These are phyloP conservation scores for Pica pica DNA, from an alignment of 2,113 vertebrate genomes.

Conservation along the genomic window DNA sequence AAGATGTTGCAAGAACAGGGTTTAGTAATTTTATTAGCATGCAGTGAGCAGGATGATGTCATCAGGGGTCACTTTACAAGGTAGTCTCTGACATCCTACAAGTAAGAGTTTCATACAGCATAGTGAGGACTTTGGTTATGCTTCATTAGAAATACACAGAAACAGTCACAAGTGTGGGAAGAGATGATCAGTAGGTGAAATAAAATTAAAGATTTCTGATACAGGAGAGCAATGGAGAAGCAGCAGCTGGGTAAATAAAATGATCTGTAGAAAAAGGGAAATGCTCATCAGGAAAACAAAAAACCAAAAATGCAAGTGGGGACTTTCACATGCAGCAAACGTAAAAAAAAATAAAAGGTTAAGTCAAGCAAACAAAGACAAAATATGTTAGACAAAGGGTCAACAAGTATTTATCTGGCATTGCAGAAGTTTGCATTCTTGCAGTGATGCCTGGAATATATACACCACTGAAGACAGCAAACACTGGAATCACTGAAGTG, in stretches of 20 bases:
- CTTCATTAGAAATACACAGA: not conserved
- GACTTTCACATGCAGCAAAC: constrained; percentile 74
- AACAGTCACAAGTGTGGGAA: constrained; percentile 7
- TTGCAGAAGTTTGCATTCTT: constrained; percentile 59
- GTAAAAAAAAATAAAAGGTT: constrained; percentile 3
- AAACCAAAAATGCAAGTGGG: constrained; percentile 50
- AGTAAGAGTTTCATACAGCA: constrained; percentile 2
- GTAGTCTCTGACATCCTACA: not conserved
- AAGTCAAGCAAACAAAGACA: constrained; percentile 63
- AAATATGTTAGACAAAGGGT: constrained; percentile 71
- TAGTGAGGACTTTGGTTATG: constrained; percentile 13
- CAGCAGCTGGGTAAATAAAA: constrained; percentile 7
- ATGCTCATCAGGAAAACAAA: constrained; percentile 34
- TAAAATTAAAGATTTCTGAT: constrained; percentile 1
- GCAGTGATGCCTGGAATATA: constrained; percentile 46
- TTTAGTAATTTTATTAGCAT: constrained; percentile 47
- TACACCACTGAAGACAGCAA: constrained; percentile 63
- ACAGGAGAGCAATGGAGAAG: not conserved
- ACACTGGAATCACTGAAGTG: constrained; percentile 34
- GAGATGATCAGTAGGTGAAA: constrained; percentile 42
- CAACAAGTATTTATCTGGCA: constrained; percentile 53
- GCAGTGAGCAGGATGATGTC: constrained; percentile 28
- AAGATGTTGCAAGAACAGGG: constrained; percentile 65
- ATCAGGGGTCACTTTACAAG: not conserved
- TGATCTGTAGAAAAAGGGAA: not conserved